Evolutionary conservation across 2,797 vertebrate genomes (phyloP).

Genomic region (Chanos chanos): DNA sequence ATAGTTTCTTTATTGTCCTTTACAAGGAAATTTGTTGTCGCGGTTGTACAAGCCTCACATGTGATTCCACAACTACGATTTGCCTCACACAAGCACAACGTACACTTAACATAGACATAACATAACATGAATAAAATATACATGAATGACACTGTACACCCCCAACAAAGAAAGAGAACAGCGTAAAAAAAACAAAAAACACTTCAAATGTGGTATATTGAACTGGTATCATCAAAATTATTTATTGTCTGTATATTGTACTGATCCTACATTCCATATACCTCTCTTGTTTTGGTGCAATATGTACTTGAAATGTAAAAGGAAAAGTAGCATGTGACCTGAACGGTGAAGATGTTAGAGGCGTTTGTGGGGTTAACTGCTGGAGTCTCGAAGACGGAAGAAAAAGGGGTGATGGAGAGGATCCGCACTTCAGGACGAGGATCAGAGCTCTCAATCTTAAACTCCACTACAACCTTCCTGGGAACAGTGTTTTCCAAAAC

Average conservation of each 20-base stretch:
- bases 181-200: background rate
- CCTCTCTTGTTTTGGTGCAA: too few species aligned
- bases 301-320: background rate
- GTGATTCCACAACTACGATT: too few species aligned
- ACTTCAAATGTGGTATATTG: background rate
- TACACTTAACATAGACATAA: too few species aligned
- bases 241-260: background rate
- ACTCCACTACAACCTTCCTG: conserved; percentile 17
- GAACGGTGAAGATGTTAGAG: conserved; percentile 12
- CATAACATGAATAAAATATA: too few species aligned
- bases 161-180: background rate
- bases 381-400: conserved; percentile 16
- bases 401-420: conserved; percentile 12
- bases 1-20: too few species aligned
- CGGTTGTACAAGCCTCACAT: too few species aligned
- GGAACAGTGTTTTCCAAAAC: conserved; percentile 4
- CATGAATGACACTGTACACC: too few species aligned
- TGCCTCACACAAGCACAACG: too few species aligned
- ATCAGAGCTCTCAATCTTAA: conserved; percentile 10
- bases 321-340: background rate
- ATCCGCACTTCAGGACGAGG: conserved; percentile 3
- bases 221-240: background rate
- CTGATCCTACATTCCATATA: background rate
- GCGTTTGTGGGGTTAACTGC: conserved; percentile 1
- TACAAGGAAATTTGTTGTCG: too few species aligned